Base-by-base conservation (phyloP, 2,797 vertebrate species). In the Fistularia tabacaria region DNA sequence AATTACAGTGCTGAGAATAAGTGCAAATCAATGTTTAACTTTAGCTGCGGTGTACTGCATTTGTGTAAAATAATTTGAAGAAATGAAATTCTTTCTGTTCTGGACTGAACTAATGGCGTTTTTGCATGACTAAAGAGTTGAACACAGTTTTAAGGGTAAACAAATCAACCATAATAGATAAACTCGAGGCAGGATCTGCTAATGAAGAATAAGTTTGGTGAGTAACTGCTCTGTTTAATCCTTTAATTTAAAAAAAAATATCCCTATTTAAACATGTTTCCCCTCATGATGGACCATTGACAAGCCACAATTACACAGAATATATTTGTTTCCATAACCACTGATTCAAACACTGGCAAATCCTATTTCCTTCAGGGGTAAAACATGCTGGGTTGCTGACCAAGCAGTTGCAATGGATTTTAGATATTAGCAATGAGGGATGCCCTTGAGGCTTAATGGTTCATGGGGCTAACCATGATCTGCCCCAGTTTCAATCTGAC, bases 241-340 rank as follows among this genome's bases (percentile, higher is more conserved):
- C 43, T 46, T 10, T 61, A 49, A 60, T 36, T 40, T 36, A 3
- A 5, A 25, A 25, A 25, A 25, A 25, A 25, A 25, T n/a, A 25
- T 25, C 25, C 47, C 46, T 14, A 49, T 25, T 10, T 44, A 49
- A 68, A 65, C 45, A 71, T 71, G 62, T 49, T 7, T 41, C 25
- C 42, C 49, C 48, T 36, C 25, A 25, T 25, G 42, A 62, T 53
- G 25, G 37, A 48, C 36, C 46, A 66, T 59, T 55, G 67, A 62
- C 43, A 59, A 64, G 54, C 69, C 66, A 66, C 25, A 73, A 58
- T 68, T 74, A 71, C 14, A 69, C 52, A 64, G 54, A 46, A 51
- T 51, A 51, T 58, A 25, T 54, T 42, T 39, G 25, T 79, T 82
- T 81, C 71, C 77, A 72, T 63, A 44, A 75, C 63, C 60, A 59